Conservation (phyloP, 2,888 invertebrate genomes). For the Schrankia costaestrigalis region DNA sequence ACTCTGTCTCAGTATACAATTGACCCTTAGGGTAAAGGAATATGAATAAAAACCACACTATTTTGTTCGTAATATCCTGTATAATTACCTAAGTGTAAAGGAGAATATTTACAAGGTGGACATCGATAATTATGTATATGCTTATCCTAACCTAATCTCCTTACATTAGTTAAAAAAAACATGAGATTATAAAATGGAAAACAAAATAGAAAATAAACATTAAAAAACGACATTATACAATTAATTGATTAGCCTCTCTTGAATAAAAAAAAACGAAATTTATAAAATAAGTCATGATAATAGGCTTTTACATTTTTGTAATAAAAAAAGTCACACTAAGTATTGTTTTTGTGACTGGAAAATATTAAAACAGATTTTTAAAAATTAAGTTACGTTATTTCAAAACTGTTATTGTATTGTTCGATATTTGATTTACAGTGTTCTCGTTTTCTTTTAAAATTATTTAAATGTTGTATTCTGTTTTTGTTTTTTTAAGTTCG, state of each 20-base stretch:
- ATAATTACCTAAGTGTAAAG: conserved; percentile 79
- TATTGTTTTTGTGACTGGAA: no score
- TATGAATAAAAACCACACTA: conserved; percentile 47
- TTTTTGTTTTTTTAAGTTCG: no score
- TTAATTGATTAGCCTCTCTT: conserved; percentile 26
- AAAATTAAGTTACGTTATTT: no score
- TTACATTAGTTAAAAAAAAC: conserved; percentile 30
- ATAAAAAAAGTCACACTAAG: no score
- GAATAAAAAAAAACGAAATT: background rate
- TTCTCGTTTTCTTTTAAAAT: no score
- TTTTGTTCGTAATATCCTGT: conserved; percentile 65
- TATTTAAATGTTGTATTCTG: no score
- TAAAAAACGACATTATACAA: conserved; percentile 12
- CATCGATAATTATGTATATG: conserved; percentile 59
- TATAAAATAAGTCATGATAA: background rate
- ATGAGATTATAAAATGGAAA: conserved; percentile 26
- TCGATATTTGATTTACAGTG: no score
- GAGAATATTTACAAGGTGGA: conserved; percentile 80
- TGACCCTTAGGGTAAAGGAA: background rate
- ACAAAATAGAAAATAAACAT: conserved; percentile 13
- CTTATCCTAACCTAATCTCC: conserved; percentile 56
- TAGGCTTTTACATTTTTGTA: no score
- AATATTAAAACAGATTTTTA: no score
- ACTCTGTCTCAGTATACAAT: background rate
- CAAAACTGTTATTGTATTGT: no score